These are phyloP conservation scores for Drosophila grimshawi DNA, from an alignment of 1,140 invertebrate genomes.

Conservation along the genomic window DNA sequence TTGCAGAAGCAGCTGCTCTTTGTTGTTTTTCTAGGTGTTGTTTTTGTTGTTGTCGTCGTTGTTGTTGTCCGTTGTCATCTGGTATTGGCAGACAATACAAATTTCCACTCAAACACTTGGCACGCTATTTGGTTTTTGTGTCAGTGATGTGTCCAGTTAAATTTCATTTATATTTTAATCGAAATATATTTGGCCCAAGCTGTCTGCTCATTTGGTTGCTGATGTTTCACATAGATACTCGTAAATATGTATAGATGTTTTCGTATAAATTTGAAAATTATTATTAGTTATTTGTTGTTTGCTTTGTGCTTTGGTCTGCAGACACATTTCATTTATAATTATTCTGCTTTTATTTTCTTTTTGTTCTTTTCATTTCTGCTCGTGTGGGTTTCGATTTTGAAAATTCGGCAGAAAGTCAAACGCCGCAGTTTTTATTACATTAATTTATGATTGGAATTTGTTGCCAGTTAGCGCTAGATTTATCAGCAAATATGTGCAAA, in stretches of 20 bases:
- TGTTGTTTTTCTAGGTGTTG: background rate
- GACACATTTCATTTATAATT: constrained; percentile 48
- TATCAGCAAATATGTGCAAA: constrained; percentile 43
- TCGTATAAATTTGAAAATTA: constrained; percentile 79
- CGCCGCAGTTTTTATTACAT: constrained; percentile 64
- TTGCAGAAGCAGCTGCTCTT: constrained; percentile 16
- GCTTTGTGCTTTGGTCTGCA: constrained; percentile 59
- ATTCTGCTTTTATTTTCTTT: constrained; percentile 12
- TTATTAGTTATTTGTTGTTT: constrained; percentile 78
- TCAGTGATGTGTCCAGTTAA: constrained; percentile 74
- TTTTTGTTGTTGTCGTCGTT: constrained; percentile 7
- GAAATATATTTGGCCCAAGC: constrained; percentile 72
- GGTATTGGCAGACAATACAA: constrained; percentile 44
- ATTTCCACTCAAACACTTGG: constrained; percentile 57
- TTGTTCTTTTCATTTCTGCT: constrained; percentile 3
- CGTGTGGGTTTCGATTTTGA: constrained; percentile 28
- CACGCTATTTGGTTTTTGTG: constrained; percentile 68
- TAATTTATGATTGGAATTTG: constrained; percentile 77
- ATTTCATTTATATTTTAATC: constrained; percentile 79
- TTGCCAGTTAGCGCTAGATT: constrained; percentile 65
- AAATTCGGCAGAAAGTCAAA: constrained; percentile 58
- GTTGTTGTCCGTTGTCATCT: constrained; percentile 36
- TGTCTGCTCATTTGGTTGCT: constrained; percentile 64
- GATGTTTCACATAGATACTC: constrained; percentile 40
- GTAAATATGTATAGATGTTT: constrained; percentile 41